Conservation (phyloP, 2,113 vertebrate genomes). For the Cottus gobio region DNA sequence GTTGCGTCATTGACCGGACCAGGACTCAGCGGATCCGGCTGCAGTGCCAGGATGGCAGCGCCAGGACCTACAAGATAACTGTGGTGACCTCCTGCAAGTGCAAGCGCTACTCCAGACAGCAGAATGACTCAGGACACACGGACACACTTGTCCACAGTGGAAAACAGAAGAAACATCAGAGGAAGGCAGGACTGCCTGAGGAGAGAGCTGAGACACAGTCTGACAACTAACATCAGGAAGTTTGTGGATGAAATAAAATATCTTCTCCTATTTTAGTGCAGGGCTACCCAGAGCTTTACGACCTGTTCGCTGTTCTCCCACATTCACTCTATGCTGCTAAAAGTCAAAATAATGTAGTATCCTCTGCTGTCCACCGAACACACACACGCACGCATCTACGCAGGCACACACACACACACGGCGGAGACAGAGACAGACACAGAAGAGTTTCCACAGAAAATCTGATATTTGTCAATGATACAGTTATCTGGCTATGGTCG, state of each 20-base stretch:
- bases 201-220: conserved; percentile 69
- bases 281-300: neutral
- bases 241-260: neutral
- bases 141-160: conserved; percentile 79
- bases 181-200: conserved; percentile 79
- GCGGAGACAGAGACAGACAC: no score
- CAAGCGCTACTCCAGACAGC: conserved; percentile 91
- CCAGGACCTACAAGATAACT: conserved; percentile 94
- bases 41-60: conserved; percentile 92
- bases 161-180: conserved; percentile 83
- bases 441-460: neutral
- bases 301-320: neutral
- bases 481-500: neutral
- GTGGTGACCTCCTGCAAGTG: conserved; percentile 96
- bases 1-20: conserved; percentile 93
- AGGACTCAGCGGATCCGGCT: conserved; percentile 93
- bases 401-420: neutral
- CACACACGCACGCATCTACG: neutral
- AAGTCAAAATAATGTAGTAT: neutral
- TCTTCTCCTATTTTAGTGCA: neutral
- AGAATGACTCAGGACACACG: conserved; percentile 91
- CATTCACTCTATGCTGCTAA: neutral
- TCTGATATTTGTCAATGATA: neutral
- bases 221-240: conserved; percentile 48
- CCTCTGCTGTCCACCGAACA: neutral